These are phyloP conservation scores for Triops longicaudatus DNA, from an alignment of 1,140 invertebrate genomes.

Conservation along the genomic window DNA sequence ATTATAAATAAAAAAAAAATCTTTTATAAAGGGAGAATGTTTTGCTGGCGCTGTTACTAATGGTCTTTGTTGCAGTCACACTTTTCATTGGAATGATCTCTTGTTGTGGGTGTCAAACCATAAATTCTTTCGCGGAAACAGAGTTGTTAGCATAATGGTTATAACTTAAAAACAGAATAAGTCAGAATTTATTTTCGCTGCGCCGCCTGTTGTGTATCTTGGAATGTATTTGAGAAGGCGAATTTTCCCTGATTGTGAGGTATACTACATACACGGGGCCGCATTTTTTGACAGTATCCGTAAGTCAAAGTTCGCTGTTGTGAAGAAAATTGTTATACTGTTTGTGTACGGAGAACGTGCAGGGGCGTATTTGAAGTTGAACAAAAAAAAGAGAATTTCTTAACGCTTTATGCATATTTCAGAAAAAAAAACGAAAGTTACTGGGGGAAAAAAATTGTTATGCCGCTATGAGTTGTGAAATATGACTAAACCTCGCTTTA, in stretches of 20 bases:
- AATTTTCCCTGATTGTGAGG: too few species aligned
- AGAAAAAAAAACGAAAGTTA: not conserved
- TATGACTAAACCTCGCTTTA: not conserved
- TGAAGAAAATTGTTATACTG: not conserved
- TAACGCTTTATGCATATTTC: conserved; percentile 8
- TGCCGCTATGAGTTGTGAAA: not conserved
- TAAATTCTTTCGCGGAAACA: not conserved
- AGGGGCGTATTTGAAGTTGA: not conserved
- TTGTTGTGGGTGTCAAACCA: conserved; percentile 11
- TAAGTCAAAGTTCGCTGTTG: not conserved
- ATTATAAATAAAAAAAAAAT: too few species aligned
- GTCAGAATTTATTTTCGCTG: not conserved
- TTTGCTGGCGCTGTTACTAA: too few species aligned
- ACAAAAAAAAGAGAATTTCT: not conserved
- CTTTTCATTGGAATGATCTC: not conserved
- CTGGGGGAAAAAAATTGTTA: not conserved
- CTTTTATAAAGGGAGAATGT: not conserved
- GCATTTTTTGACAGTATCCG: not conserved
- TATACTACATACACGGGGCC: too few species aligned
- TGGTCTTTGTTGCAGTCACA: too few species aligned
- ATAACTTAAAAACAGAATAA: not conserved
- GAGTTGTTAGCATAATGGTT: not conserved
- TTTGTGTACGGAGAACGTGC: not conserved
- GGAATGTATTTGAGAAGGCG: too few species aligned
- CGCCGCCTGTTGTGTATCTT: not conserved